phyloP scores from a whole-genome alignment of 2,888 invertebrate genomes.

The Oscheius sp. region DNA sequence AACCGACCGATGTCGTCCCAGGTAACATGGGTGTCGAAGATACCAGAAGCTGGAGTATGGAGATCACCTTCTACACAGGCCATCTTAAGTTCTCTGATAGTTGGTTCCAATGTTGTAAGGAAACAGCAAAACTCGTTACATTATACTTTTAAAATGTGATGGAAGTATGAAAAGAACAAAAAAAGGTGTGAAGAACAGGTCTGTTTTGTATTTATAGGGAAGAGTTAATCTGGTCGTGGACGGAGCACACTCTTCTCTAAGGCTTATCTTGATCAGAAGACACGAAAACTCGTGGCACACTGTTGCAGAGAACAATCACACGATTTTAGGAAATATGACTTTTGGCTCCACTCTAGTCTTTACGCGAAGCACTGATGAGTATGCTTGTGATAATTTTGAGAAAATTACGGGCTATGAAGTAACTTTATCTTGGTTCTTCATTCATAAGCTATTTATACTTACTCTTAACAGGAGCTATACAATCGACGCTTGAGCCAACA shows the following conservation, averaged over 20 bases:
- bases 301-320: too few species aligned
- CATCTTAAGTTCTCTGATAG: too few species aligned
- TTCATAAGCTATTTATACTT: too few species aligned
- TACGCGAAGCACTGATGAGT: too few species aligned
- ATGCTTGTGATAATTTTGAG: too few species aligned
- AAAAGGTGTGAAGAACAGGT: background rate
- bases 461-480: too few species aligned
- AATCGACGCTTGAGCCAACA: too few species aligned
- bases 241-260: background rate
- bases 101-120: too few species aligned
- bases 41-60: constrained; percentile 28
- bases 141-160: too few species aligned
- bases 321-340: background rate
- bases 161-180: background rate
- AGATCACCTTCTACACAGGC: constrained; percentile 9
- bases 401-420: too few species aligned
- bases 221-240: background rate
- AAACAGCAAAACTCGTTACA: too few species aligned
- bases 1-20: constrained; percentile 44
- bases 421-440: too few species aligned
- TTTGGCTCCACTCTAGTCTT: background rate
- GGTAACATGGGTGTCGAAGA: constrained; percentile 45
- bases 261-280: background rate
- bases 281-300: constrained; percentile 1
- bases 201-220: background rate